Evolutionary conservation across 1,140 invertebrate species (phyloP), one percentile per base, ranked within the genome.

Genomic region (Dinoponera quadriceps): DNA sequence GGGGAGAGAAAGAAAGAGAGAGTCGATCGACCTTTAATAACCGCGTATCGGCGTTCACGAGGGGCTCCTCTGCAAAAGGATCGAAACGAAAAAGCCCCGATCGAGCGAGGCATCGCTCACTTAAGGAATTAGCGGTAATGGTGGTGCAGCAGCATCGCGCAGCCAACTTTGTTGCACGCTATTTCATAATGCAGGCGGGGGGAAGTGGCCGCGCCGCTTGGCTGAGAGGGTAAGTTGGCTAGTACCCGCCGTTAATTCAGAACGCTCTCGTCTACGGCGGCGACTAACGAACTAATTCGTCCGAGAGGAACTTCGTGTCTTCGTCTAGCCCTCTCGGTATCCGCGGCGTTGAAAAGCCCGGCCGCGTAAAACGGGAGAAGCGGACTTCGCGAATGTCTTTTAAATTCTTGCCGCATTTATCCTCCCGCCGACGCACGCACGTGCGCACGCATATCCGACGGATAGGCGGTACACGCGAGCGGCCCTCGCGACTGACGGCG

Each of bases 111-210:
- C 75, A 80, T 80, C 75, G 75, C 38, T 80, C 75, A 80, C 75
- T 80, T 80, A 80, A 80, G 65, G 51, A 80, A 80, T 80, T 80
- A 80, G 75, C 75, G 75, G 38, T 80, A 80, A 80, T 80, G 65
- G 75, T 25, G 75, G 65, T 71, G 65, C 75, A 69, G 51, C 75
- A 16, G 48, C 20, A n/a, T n/a, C n/a, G 73, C 44, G 62, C 38
- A 44, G 38, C n/a, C 60, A 80, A 80, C 65, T 80, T 71, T 57
- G 75, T 80, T 71, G 75, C 65, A 71, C 65, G 65, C 75, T 69
- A 69, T 80, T 80, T 69, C 75, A 71, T 80, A 80, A 80, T 80
- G 75, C 51, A 55, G 38, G 49, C 75, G 33, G 51, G 4, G 22
- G 49, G 22, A 48, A 27, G 29, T 54, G 22, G 49, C 44, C 44